Evolutionary conservation across 2,888 invertebrate species (phyloP), one percentile per base, ranked within the genome.

Genomic region (Drosophila neotestacea): DNA sequence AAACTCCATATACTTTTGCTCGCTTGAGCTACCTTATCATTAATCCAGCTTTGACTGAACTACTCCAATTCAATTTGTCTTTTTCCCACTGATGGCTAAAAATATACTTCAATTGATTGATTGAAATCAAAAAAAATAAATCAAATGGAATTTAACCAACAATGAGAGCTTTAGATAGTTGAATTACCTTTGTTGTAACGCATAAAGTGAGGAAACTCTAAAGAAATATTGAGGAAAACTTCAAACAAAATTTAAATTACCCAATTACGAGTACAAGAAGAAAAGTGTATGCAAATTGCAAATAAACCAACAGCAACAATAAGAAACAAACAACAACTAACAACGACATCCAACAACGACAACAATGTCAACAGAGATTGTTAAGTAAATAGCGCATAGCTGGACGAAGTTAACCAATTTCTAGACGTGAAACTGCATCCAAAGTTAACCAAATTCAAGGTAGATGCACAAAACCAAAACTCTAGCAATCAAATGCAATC

Each of bases 211-310:
- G 36, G 34, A 27, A 56, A 28, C 44, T 36, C 36, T 55, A 39
- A 41, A n/a, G 46, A 74, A 73, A 68, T 60, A 36, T 59, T 38
- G 44, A 36, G 44, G 11, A 46, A 41, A 73, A 73, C 63, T 73
- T 69, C 30, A 59, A 73, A 65, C 64, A 73, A 46, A 38, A 68
- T 72, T 72, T 78, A 70, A 81, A 81, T 76, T 81, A 65, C 73
- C 81, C 79, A 75, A 80, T 81, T 80, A 80, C 73, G 66, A 41
- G 44, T 11, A 47, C 44, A 54, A 47, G 59, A 28, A 52, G 65
- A 39, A 64, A 60, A 81, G 46, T 67, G 63, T 75, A 79, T 75
- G 76, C 67, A 77, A 79, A 79, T 74, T 59, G 65, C 62, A 79
- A 61, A 73, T 73, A 77, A 58, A 63, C 75, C 70, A 48, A 64